phyloP scores from a whole-genome alignment of 53 echinoderm and acorn worm species.

The Temnopleurus reevesii region DNA sequence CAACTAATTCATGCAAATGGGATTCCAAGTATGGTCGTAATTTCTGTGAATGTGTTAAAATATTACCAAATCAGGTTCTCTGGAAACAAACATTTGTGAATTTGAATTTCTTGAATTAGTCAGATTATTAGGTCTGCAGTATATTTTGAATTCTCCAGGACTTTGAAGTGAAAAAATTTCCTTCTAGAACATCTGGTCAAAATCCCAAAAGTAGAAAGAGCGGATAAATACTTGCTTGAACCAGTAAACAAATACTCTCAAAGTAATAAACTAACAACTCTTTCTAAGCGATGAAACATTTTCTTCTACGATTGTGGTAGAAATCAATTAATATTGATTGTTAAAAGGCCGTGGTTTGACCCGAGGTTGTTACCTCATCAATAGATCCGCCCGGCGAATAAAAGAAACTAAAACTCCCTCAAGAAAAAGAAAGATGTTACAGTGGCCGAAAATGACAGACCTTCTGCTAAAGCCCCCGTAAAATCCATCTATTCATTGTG shows the following conservation, averaged over 20 bases:
- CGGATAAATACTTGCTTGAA: background rate
- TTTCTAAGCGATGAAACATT: conserved; percentile 40
- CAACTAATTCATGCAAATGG: no score
- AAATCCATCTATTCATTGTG: conserved; percentile 32
- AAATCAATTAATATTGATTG: conserved; percentile 61
- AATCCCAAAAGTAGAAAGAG: background rate
- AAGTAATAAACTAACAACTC: conserved; percentile 3
- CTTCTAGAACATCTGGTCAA: background rate
- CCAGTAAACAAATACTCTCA: conserved; percentile 12
- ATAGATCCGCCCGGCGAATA: background rate
- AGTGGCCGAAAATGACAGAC: conserved; percentile 32
- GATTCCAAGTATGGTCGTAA: no score
- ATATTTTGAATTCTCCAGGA: no score
- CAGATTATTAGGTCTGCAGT: no score
- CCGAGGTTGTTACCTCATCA: background rate
- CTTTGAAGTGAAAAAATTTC: background rate
- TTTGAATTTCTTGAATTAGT: no score
- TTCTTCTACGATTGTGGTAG: background rate
- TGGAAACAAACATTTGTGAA: no score
- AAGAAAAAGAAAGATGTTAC: background rate
- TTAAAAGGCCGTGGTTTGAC: background rate
- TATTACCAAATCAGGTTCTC: no score
- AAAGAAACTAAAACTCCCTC: background rate
- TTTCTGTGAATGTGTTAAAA: no score
- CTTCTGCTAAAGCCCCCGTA: background rate